Evolutionary conservation across 1,140 invertebrate genomes (phyloP), one percentile per base, ranked within the genome.

Genomic region (Eubasilissa regina): DNA sequence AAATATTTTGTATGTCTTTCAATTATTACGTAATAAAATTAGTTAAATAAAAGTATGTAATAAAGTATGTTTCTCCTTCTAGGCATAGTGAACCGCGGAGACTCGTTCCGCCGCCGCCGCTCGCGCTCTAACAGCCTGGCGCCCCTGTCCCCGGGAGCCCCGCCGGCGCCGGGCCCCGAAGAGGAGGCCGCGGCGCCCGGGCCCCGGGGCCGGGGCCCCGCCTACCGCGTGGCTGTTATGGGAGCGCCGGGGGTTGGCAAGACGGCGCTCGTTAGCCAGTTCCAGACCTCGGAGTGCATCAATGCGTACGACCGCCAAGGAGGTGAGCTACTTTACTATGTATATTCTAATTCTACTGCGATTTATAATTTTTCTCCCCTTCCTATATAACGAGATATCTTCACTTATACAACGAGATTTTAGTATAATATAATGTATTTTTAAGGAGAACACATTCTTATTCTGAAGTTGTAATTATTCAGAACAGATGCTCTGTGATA

Each of bases 231-330:
- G 0, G 94, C 95, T 9, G 93, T 98, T 88, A 86, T 98, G 6
- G 97, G 97, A 0, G 92, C 94, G 0, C 91, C 93, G 7, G 97
- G 96, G 0, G 97, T 98, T 8, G 97, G 97, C 17, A 98, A 98
- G 88, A 95, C 97, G 0, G 93, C 96, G 13, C 91, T 98, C 0
- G 93, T 96, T 83, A 94, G 94, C 80, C 97, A 98, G 89, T 98
- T 98, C 85, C 95, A 97, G 91, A 98, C 97, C 48, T 97, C 96
- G 68, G 97, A 98, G 84, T 97, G 96, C 85, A 97, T 97, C 84
- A 97, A 97, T 85, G 95, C 96, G 17, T 97, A 97, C 84, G 96
- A 97, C 81, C 91, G 93, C 83, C 93, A 94, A 83, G 92, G 92
- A 89, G 93, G 94, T 94, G 77, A 90, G 89, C 51, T 8, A 15